Percentiles rank a stretch among this genome's conserved stretches.
phyloP scores from a whole-genome alignment of 2,113 vertebrate genomes.

The Perccottus glenii region DNA sequence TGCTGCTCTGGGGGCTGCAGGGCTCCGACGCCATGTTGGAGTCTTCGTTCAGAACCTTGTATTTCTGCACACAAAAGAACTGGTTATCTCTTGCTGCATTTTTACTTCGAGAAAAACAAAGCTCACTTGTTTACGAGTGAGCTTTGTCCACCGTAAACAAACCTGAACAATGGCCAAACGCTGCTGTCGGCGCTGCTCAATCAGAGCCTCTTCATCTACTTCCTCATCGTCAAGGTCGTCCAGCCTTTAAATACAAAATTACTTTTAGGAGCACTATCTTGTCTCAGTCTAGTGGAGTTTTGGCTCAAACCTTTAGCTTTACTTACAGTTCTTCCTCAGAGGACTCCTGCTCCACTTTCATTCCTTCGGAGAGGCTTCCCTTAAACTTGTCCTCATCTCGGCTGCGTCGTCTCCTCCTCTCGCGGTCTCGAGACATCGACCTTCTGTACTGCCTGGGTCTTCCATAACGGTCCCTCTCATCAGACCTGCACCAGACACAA shows the following conservation, averaged over 20 bases:
- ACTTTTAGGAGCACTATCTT: neutral
- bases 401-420: conserved; percentile 85
- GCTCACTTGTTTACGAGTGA: no score
- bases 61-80: conserved; percentile 83
- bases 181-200: conserved; percentile 92
- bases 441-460: conserved; percentile 85
- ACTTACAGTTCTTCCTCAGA: conserved; percentile 94
- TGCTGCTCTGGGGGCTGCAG: conserved; percentile 95
- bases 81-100: no score
- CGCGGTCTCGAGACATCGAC: conserved; percentile 83
- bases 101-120: no score
- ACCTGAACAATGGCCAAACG: conserved; percentile 96
- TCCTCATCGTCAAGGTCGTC: conserved; percentile 96
- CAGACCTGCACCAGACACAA: conserved; percentile 49
- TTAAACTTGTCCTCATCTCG: conserved; percentile 98
- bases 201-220: conserved; percentile 94
- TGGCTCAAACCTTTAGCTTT: neutral
- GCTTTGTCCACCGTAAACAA: neutral
- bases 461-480: conserved; percentile 85
- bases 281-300: neutral
- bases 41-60: conserved; percentile 89
- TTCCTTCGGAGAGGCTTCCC: conserved; percentile 97
- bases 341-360: conserved; percentile 94
- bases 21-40: conserved; percentile 93
- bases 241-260: conserved; percentile 76